Conservation (phyloP, 2,113 vertebrate species). For the Callipepla squamata region DNA sequence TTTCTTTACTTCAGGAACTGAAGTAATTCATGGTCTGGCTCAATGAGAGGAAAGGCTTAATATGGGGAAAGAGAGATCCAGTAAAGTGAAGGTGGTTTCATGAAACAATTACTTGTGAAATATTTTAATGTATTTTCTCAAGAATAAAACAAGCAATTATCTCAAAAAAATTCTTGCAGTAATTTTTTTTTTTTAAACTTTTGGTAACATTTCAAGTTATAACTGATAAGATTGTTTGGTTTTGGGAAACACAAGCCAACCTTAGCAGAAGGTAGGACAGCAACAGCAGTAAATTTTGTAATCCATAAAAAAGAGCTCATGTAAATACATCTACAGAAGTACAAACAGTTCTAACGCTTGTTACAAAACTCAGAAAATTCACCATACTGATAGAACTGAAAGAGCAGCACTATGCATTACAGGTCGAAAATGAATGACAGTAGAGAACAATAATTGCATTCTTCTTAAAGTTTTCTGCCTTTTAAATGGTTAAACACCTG, state of each 20-base stretch:
- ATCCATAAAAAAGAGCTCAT: neutral
- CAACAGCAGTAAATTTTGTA: neutral
- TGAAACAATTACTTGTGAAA: neutral
- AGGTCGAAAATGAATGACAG: neutral
- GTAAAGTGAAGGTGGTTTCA: neutral
- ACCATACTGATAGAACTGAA: neutral
- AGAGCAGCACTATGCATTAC: neutral
- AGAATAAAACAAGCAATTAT: neutral
- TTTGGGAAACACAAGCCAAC: neutral
- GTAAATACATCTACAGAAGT: neutral
- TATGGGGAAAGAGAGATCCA: neutral
- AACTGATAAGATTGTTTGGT: neutral
- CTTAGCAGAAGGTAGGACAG: neutral
- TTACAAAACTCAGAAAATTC: neutral
- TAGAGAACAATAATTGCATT: neutral
- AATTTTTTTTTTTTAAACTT: neutral
- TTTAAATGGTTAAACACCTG: neutral
- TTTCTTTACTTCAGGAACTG: neutral
- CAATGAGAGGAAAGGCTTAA: neutral
- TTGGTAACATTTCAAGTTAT: neutral
- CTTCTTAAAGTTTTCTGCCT: neutral
- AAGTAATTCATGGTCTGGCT: neutral
- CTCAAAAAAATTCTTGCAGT: neutral
- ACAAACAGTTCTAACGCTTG: neutral
- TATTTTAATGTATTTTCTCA: neutral